A percentile compares a stretch with the other conserved stretches of the same genome.
phyloP scores from a whole-genome alignment of 1,140 invertebrate species.

The Penaeus indicus region DNA sequence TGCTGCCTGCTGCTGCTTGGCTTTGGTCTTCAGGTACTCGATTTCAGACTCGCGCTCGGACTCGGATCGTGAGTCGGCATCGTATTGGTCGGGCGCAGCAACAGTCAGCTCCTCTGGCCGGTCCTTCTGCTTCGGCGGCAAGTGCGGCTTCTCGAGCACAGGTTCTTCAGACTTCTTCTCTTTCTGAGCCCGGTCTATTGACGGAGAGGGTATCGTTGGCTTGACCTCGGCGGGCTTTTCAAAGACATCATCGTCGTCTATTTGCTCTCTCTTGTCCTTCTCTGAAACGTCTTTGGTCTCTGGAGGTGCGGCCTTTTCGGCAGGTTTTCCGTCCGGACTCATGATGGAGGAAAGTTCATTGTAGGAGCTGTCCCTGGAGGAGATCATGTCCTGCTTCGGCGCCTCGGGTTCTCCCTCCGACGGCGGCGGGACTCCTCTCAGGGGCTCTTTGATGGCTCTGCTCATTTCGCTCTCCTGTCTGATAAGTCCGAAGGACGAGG shows the following conservation, averaged over 20 bases:
- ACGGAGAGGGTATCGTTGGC: not conserved
- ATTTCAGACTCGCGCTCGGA: constrained; percentile 82
- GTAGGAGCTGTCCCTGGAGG: constrained; percentile 53
- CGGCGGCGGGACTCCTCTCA: constrained; percentile 28
- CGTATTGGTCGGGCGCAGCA: constrained; percentile 49
- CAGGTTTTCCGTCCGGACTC: constrained; percentile 35
- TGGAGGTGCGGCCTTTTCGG: constrained; percentile 7
- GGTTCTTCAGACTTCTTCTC: constrained; percentile 21
- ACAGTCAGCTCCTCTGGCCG: constrained; percentile 1
- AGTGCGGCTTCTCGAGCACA: constrained; percentile 28
- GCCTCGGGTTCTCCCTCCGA: constrained; percentile 30
- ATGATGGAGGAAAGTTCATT: constrained; percentile 57
- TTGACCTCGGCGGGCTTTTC: constrained; percentile 36
- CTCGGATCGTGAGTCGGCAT: constrained; percentile 80
- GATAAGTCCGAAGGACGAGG: constrained; percentile 66
- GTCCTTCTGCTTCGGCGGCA: constrained; percentile 56
- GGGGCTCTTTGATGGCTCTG: constrained; percentile 59
- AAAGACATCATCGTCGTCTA: constrained; percentile 52
- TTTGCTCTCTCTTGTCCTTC: constrained; percentile 34
- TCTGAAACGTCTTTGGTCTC: constrained; percentile 4
- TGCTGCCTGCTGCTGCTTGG: constrained; percentile 61
- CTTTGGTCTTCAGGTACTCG: constrained; percentile 73
- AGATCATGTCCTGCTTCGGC: constrained; percentile 7
- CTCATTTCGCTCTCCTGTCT: constrained; percentile 59
- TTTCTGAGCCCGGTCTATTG: not conserved